Percentiles rank a stretch among this genome's conserved stretches.
Evolutionary conservation across 1,140 invertebrate genomes (phyloP).

Genomic region (Zaprionus nigranus): DNA sequence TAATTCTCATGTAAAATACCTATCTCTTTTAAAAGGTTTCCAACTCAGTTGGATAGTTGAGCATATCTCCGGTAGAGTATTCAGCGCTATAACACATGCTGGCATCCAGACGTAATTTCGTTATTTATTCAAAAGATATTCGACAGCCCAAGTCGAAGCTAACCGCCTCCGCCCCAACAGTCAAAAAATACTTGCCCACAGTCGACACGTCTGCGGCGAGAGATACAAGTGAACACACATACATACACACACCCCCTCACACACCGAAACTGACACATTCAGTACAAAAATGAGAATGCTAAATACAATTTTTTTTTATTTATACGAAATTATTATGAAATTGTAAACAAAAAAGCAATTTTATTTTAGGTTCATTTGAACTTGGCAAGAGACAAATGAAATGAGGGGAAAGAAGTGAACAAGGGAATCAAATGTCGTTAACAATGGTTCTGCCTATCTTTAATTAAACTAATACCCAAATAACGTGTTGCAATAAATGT

Average conservation of each 20-base stretch:
- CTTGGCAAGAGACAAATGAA: neutral
- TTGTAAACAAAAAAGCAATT: slow-evolving; percentile 27
- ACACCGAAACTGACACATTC: neutral
- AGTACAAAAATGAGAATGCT: slow-evolving; percentile 2
- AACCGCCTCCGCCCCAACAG: neutral
- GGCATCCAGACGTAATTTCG: slow-evolving; percentile 65
- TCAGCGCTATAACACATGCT: slow-evolving; percentile 13
- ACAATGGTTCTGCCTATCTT: neutral
- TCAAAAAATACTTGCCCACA: neutral
- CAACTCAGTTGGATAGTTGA: neutral
- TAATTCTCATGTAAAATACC: neutral
- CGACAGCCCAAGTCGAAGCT: slow-evolving; percentile 39
- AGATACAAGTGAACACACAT: neutral
- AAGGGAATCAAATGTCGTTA: neutral
- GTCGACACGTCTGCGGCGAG: neutral
- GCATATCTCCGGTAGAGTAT: slow-evolving; percentile 2
- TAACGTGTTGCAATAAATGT: neutral
- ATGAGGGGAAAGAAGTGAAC: neutral
- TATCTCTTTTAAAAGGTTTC: neutral
- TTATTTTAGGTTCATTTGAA: slow-evolving; percentile 31
- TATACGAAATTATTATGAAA: slow-evolving; percentile 35
- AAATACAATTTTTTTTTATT: slow-evolving; percentile 13
- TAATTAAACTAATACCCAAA: neutral
- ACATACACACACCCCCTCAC: neutral
- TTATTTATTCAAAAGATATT: slow-evolving; percentile 71